Base-by-base conservation (phyloP, 2,888 invertebrate species). In the Ormyrus pomaceus region DNA sequence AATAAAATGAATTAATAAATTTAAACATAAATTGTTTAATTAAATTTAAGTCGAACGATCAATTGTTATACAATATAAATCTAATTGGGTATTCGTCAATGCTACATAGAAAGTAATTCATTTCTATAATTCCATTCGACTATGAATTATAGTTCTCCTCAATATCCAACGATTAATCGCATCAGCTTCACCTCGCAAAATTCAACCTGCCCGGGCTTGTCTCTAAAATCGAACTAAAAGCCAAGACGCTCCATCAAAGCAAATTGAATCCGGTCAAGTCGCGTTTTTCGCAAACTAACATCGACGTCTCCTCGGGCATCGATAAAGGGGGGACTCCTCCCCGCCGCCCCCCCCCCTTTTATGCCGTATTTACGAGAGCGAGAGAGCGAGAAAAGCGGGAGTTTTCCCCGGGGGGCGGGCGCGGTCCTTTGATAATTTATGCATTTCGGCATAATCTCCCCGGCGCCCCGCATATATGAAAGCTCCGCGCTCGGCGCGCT, bases 391-490 rank as follows among this genome's bases (percentile, higher is more conserved):
- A 53, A 64, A 50, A 19, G 9, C 1, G 65, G 51, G 45, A 46
- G 56, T 61, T 59, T 75, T 66, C 64, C 79, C 61, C 56, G 10
- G 72, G 75, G 82, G 58, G 61, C 13, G 51, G 48, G 46, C 50
- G 77, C 82, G 82, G 79, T 83, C 83, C 84, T 85, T 85, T 87
- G 86, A 87, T 87, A 87, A 87, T 87, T 87, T 87, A 87, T 87
- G 86, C 86, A 87, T 86, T 87, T 87, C 84, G 84, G 86, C 83
- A 87, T 87, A 87, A 86, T 86, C 86, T 85, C 85, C 84, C 83
- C 46, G 79, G 72, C 79, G 59, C 82, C 82, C 76, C 79, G 82
- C 82, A 79, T 64, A 61, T 72, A 84, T 82, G 82, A 79, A 81
- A 76, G 73, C 64, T 53, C 69, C 70, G 80, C 53, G 55, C 13